These are phyloP conservation scores for Apoda limacodes DNA, from an alignment of 2,888 invertebrate genomes.

Conservation along the genomic window DNA sequence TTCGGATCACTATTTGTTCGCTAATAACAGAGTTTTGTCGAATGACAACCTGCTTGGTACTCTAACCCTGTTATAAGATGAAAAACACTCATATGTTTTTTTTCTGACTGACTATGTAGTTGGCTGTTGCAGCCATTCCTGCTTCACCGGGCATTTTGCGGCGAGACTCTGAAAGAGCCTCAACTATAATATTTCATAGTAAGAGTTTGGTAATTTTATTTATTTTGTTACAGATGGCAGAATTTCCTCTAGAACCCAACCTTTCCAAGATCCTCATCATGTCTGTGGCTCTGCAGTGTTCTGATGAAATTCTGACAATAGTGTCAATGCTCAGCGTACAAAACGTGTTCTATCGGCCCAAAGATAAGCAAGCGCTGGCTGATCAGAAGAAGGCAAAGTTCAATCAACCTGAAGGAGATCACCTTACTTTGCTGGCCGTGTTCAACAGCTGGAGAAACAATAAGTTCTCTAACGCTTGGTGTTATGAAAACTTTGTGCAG, in stretches of 20 bases:
- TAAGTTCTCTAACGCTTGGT: slow-evolving; percentile 99
- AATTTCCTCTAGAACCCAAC: slow-evolving; percentile 98
- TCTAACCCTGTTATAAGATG: no score
- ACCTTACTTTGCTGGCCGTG: slow-evolving; percentile 95
- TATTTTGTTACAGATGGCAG: slow-evolving; percentile 86
- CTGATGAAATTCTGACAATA: slow-evolving; percentile 97
- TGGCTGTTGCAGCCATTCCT: no score
- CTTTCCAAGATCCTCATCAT: slow-evolving; percentile 98
- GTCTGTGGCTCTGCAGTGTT: slow-evolving; percentile 97
- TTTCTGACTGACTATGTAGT: no score
- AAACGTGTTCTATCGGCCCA: slow-evolving; percentile 93
- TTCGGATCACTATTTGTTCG: no score
- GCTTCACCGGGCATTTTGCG: background rate
- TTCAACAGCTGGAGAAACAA: slow-evolving; percentile 99
- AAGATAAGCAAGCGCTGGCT: slow-evolving; percentile 96
- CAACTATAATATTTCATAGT: no score
- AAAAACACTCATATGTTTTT: no score
- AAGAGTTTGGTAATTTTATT: background rate
- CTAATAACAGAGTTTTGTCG: no score
- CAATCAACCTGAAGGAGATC: slow-evolving; percentile 98
- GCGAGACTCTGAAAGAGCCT: background rate
- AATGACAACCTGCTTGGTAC: no score
- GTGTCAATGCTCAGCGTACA: slow-evolving; percentile 99
- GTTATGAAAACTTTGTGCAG: slow-evolving; percentile 99
- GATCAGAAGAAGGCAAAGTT: slow-evolving; percentile 99